Conservation (phyloP, 1,140 invertebrate genomes). For the Phymorhynchus buccinoides region DNA sequence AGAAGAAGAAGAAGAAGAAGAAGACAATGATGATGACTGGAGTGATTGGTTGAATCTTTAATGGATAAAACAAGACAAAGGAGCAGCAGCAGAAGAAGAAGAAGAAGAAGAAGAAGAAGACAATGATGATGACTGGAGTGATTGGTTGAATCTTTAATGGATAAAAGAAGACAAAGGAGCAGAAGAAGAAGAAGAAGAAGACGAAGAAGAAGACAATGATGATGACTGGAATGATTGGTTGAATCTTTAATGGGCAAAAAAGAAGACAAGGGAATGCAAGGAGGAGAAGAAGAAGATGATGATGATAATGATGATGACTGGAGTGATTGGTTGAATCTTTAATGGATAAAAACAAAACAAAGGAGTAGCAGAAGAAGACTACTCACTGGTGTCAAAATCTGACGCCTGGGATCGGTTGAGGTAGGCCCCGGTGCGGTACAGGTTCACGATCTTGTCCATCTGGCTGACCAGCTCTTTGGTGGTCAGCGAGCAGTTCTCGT, state of each 20-base stretch:
- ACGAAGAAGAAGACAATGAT: background rate
- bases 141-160: too few relatives aligned
- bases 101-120: too few relatives aligned
- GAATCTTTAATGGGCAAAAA: background rate
- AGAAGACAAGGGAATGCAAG: background rate
- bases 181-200: background rate
- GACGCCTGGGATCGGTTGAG: conserved; percentile 54
- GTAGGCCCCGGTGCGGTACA: conserved; percentile 69
- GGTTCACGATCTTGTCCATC: conserved; percentile 63
- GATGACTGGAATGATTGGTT: too few relatives aligned
- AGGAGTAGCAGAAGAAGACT: background rate
- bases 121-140: too few relatives aligned
- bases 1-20: too few relatives aligned
- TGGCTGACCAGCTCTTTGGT: conserved; percentile 60
- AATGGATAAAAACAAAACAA: background rate
- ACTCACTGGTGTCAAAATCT: conserved; percentile 25
- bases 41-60: too few relatives aligned
- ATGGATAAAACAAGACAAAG: too few relatives aligned
- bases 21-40: too few relatives aligned
- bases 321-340: too few relatives aligned
- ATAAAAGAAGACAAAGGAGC: background rate
- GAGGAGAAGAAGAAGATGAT: background rate
- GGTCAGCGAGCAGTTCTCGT: conserved; percentile 61
- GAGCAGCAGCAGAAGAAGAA: too few relatives aligned
- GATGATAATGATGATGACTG: background rate